Conservation (phyloP, 1,140 invertebrate genomes). For the Antheraea mylitta region DNA sequence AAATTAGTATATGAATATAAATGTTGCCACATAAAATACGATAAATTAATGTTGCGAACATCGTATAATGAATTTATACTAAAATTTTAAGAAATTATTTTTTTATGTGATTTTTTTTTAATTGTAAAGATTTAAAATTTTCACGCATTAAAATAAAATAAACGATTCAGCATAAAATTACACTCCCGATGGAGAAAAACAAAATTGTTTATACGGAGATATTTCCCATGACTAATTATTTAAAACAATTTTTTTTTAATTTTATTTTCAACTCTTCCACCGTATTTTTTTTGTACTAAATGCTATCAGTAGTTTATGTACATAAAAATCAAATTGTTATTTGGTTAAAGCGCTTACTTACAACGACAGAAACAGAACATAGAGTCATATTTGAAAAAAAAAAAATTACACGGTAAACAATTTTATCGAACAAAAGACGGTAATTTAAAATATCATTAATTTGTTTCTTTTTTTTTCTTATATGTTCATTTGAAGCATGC, state of each 20-base stretch:
- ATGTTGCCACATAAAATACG: neutral
- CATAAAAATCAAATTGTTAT: constrained; percentile 37
- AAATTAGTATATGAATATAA: too few relatives aligned
- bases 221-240: neutral
- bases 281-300: constrained; percentile 69
- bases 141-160: neutral
- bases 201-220: neutral
- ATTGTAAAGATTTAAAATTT: neutral
- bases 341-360: constrained; percentile 67
- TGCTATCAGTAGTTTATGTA: constrained; percentile 41
- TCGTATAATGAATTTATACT: neutral
- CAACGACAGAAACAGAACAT: constrained; percentile 28
- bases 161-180: neutral
- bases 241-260: neutral
- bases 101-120: neutral
- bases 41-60: neutral
- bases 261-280: constrained; percentile 28
- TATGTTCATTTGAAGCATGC: constrained; percentile 33
- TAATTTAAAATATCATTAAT: too few relatives aligned
- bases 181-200: neutral
- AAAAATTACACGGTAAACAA: neutral
- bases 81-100: neutral
- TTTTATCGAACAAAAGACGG: neutral
- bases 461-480: neutral
- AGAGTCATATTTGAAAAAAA: neutral